Evolutionary conservation across 2,888 invertebrate genomes (phyloP).

Genomic region (Marronus borbonicus): DNA sequence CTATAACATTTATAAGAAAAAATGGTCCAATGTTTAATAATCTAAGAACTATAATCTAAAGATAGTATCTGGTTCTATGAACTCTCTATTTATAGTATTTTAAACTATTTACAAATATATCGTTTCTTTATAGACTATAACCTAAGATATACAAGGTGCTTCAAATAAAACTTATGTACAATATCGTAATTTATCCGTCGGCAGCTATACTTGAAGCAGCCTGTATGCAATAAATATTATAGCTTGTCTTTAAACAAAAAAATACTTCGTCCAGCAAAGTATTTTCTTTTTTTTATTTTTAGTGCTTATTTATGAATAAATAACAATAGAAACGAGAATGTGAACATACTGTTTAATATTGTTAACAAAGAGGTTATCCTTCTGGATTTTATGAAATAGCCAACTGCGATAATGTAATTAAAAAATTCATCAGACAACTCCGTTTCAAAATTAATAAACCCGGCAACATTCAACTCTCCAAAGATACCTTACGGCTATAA

Average conservation of each 20-base stretch:
- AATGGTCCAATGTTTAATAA: constrained; percentile 55
- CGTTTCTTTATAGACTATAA: constrained; percentile 3
- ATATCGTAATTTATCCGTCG: too few species aligned
- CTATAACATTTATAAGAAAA: constrained; percentile 58
- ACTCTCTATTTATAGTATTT: neutral
- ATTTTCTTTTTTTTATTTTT: neutral
- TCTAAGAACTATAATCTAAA: neutral
- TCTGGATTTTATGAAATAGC: too few species aligned
- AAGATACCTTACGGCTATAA: too few species aligned
- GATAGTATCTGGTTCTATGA: constrained; percentile 3
- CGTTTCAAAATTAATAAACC: too few species aligned
- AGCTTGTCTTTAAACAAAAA: neutral
- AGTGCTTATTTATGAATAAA: too few species aligned
- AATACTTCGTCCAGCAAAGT: constrained; percentile 27
- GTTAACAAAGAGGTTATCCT: too few species aligned
- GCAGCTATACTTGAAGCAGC: too few species aligned
- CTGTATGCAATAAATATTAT: constrained; percentile 19
- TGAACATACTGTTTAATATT: too few species aligned
- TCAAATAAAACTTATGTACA: neutral
- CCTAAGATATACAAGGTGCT: constrained; percentile 7
- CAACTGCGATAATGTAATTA: too few species aligned
- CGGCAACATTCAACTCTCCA: too few species aligned
- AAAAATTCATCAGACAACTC: too few species aligned
- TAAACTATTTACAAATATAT: constrained; percentile 22
- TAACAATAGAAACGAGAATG: too few species aligned